These are phyloP conservation scores for Hyphantria cunea DNA, from an alignment of 1,140 invertebrate species.

Conservation along the genomic window DNA sequence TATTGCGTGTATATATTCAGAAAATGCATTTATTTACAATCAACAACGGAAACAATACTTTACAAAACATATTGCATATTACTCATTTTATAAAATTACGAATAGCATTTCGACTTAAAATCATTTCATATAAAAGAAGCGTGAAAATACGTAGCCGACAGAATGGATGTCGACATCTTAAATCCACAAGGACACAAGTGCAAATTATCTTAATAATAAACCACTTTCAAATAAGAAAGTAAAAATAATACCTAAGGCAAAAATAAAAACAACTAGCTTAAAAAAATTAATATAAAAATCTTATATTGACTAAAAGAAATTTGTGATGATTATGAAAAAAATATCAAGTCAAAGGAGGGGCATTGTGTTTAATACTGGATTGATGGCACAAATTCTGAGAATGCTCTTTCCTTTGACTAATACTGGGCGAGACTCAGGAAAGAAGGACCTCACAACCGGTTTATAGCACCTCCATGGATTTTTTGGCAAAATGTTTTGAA, in stretches of 20 bases:
- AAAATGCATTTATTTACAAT: conserved; percentile 80
- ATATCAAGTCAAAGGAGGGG: conserved; percentile 71
- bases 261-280: conserved; percentile 79
- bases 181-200: conserved; percentile 82
- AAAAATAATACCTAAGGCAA: conserved; percentile 77
- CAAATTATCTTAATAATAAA: conserved; percentile 71
- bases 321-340: conserved; percentile 78
- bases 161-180: conserved; percentile 53
- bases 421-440: conserved; percentile 75
- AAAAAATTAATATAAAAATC: conserved; percentile 72
- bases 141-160: conserved; percentile 74
- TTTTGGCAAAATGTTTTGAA: conserved; percentile 55
- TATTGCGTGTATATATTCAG: conserved; percentile 77
- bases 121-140: conserved; percentile 68
- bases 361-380: conserved; percentile 78
- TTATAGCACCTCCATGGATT: conserved; percentile 64
- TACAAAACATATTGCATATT: conserved; percentile 69
- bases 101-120: conserved; percentile 64
- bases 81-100: conserved; percentile 68
- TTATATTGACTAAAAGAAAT: conserved; percentile 79
- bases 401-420: conserved; percentile 77
- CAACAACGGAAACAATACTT: conserved; percentile 77
- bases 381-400: conserved; percentile 77
- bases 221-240: conserved; percentile 78
- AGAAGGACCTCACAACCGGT: conserved; percentile 81